Evolutionary conservation across 1,140 invertebrate species (phyloP).

Genomic region (Nebria ingens): DNA sequence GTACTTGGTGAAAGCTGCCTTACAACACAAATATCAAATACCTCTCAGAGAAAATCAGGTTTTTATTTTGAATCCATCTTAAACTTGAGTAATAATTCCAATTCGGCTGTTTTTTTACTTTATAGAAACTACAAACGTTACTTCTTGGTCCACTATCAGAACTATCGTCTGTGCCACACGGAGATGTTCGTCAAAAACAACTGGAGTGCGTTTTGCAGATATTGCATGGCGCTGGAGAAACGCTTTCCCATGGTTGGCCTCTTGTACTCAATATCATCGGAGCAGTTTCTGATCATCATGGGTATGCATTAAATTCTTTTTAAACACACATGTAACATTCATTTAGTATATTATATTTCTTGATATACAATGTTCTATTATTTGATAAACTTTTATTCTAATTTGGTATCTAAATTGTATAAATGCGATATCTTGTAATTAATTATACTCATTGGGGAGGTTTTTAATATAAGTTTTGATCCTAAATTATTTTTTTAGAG

Average conservation of each 20-base stretch:
- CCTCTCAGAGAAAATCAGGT: slow-evolving; percentile 80
- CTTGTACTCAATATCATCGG: slow-evolving; percentile 89
- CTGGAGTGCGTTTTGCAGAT: slow-evolving; percentile 90
- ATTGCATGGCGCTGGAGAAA: slow-evolving; percentile 85
- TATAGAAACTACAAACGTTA: slow-evolving; percentile 70
- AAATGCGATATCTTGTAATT: no score
- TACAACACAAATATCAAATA: slow-evolving; percentile 75
- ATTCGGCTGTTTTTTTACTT: background rate
- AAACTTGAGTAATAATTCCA: slow-evolving; percentile 11
- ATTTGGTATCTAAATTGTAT: slow-evolving; percentile 8
- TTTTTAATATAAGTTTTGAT: slow-evolving; percentile 11
- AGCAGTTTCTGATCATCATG: slow-evolving; percentile 84
- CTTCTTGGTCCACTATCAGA: slow-evolving; percentile 82
- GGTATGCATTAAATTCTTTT: slow-evolving; percentile 46
- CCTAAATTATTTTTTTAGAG: slow-evolving; percentile 47
- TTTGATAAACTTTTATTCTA: slow-evolving; percentile 8
- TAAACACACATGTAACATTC: background rate
- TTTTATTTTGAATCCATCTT: slow-evolving; percentile 20
- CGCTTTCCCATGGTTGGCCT: slow-evolving; percentile 87
- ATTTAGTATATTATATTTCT: slow-evolving; percentile 11
- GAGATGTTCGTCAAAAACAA: slow-evolving; percentile 90
- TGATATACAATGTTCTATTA: slow-evolving; percentile 10
- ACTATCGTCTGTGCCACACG: slow-evolving; percentile 76
- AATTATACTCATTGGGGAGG: no score
- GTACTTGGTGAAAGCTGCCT: slow-evolving; percentile 84